A percentile compares a stretch with the other conserved stretches of the same genome.
Evolutionary conservation across 92 coral and sea anemone species (phyloP).

Genomic region (Scolanthus callimorphus): DNA sequence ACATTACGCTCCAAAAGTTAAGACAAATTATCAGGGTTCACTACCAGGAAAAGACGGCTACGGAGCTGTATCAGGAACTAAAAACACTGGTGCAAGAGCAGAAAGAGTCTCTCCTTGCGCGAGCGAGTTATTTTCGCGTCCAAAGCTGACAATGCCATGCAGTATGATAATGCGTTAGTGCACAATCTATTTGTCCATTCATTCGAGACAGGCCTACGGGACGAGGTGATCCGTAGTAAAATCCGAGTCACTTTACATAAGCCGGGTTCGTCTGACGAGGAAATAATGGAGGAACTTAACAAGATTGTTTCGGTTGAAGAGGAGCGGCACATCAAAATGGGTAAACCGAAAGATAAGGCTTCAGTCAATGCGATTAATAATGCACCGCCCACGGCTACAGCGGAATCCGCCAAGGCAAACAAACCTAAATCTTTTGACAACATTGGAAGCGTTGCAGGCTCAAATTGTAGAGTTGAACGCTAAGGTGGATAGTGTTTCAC

Average conservation of each 20-base stretch:
- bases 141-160: slow-evolving; percentile 23
- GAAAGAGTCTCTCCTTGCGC: slow-evolving; percentile 23
- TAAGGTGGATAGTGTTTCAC: no score
- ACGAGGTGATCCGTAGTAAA: slow-evolving; percentile 38
- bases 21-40: slow-evolving; percentile 19
- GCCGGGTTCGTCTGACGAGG: slow-evolving; percentile 27
- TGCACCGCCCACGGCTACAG: not conserved
- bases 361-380: slow-evolving; percentile 14
- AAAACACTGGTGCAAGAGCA: slow-evolving; percentile 31
- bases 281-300: slow-evolving; percentile 34
- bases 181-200: slow-evolving; percentile 27
- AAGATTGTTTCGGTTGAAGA: slow-evolving; percentile 34
- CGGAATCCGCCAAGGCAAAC: not conserved
- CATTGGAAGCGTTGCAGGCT: slow-evolving; percentile 15
- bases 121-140: slow-evolving; percentile 32
- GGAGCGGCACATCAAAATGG: slow-evolving; percentile 19
- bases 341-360: not conserved
- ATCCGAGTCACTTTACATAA: slow-evolving; percentile 30
- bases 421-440: slow-evolving; percentile 16
- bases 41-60: slow-evolving; percentile 26
- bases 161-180: slow-evolving; percentile 33
- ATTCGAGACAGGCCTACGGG: slow-evolving; percentile 35
- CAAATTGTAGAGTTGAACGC: slow-evolving; percentile 14
- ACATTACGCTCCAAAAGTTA: slow-evolving; percentile 26
- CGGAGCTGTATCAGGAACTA: slow-evolving; percentile 38